Conservation (phyloP, 1,140 invertebrate genomes). For the Musca vetustissima region DNA sequence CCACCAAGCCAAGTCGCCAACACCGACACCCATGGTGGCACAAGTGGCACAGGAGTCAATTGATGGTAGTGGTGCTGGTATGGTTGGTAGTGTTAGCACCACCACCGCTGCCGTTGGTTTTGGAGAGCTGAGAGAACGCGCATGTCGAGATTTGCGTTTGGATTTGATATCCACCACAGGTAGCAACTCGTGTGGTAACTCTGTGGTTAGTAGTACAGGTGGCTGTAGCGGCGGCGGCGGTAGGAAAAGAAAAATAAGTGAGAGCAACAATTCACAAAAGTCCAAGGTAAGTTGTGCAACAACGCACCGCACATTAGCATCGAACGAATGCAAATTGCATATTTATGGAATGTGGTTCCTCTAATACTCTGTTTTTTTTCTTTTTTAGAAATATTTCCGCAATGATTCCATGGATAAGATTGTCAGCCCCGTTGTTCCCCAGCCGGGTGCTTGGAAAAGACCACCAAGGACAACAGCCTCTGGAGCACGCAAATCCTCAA, state of each 20-base stretch:
- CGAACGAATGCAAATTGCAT: not conserved
- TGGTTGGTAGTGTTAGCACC: constrained; percentile 30
- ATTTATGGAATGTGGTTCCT: too few species aligned
- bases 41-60: not conserved
- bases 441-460: constrained; percentile 78
- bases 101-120: constrained; percentile 40
- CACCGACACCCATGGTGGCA: not conserved
- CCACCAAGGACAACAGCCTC: constrained; percentile 45
- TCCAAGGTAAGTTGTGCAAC: constrained; percentile 45
- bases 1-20: not conserved
- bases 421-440: constrained; percentile 88
- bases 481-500: constrained; percentile 46
- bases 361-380: not conserved
- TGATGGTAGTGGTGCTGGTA: not conserved
- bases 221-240: constrained; percentile 47
- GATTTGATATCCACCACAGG: constrained; percentile 37
- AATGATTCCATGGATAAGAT: constrained; percentile 82
- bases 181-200: constrained; percentile 42
- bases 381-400: constrained; percentile 60
- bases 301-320: constrained; percentile 5
- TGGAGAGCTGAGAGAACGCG: constrained; percentile 25
- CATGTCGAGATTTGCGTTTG: constrained; percentile 45
- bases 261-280: constrained; percentile 52
- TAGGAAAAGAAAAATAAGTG: constrained; percentile 59
- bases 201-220: constrained; percentile 33